phyloP scores from a whole-genome alignment of 2,888 invertebrate genomes.

The Xestobium rufovillosum region DNA sequence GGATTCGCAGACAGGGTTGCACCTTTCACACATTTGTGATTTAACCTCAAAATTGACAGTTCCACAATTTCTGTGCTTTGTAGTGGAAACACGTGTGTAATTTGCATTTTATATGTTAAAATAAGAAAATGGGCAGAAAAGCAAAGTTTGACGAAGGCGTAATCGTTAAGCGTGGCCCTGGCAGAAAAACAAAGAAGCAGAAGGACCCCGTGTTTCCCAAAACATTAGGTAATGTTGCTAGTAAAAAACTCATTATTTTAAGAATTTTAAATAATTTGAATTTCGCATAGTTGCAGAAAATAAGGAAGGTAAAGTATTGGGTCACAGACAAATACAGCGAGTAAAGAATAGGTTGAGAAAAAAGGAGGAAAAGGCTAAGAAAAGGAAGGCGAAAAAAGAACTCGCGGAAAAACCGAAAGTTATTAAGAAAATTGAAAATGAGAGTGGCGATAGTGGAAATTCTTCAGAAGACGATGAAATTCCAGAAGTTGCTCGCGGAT shows the following conservation, averaged over 20 bases:
- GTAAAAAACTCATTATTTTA: conserved; percentile 10
- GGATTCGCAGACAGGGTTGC: too few species aligned
- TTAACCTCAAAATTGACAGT: too few species aligned
- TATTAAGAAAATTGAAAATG: conserved; percentile 32
- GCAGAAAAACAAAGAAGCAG: conserved; percentile 81
- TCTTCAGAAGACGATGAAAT: conserved; percentile 31
- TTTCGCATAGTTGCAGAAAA: conserved; percentile 38
- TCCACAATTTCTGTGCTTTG: too few species aligned
- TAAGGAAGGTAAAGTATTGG: conserved; percentile 50
- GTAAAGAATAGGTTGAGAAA: conserved; percentile 32
- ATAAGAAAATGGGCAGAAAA: conserved; percentile 80
- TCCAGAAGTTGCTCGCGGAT: conserved; percentile 43
- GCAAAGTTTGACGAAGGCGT: conserved; percentile 67
- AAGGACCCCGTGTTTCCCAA: conserved; percentile 66
- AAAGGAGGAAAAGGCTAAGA: conserved; percentile 20
- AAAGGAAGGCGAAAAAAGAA: conserved; percentile 10
- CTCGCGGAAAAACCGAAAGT: conserved; percentile 23
- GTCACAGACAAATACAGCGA: conserved; percentile 44
- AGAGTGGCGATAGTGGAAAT: conserved; percentile 30
- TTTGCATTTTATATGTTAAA: too few species aligned
- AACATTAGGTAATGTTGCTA: conserved; percentile 34
- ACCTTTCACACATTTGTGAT: too few species aligned
- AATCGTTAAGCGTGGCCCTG: conserved; percentile 72
- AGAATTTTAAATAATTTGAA: conserved; percentile 6
- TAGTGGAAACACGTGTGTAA: too few species aligned